Percentiles rank a stretch among this genome's conserved stretches.
These are phyloP conservation scores for Amphilophus citrinellus DNA, from an alignment of 2,113 vertebrate genomes.

Conservation along the genomic window DNA sequence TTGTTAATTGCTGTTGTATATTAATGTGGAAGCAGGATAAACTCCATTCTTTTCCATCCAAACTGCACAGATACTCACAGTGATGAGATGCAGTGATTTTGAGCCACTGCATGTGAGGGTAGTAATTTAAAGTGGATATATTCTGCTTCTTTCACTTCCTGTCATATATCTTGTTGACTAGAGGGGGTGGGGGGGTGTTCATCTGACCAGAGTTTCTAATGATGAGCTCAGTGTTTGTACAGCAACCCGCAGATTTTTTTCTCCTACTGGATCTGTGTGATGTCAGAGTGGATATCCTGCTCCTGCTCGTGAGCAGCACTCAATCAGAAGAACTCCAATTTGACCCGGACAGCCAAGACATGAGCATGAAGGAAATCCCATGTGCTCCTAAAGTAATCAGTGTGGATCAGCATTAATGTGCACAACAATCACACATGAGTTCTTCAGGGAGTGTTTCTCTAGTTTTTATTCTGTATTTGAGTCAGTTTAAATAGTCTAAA, in stretches of 20 bases:
- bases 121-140: neutral
- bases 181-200: neutral
- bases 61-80: neutral
- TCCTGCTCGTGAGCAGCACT: neutral
- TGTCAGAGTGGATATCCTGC: neutral
- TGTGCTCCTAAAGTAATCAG: neutral
- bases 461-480: conserved; percentile 52
- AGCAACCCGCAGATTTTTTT: too few species aligned
- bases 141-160: neutral
- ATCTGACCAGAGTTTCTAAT: too few species aligned
- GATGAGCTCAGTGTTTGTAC: too few species aligned
- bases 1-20: neutral
- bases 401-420: neutral
- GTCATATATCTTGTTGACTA: neutral
- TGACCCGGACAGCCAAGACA: neutral
- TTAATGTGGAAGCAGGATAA: neutral
- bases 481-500: conserved; percentile 54
- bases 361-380: neutral
- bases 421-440: neutral
- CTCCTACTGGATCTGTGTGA: too few species aligned
- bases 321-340: neutral
- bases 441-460: neutral
- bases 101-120: too few species aligned
- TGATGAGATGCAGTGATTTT: neutral
- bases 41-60: too few species aligned